Conservation (phyloP, 1,140 invertebrate genomes). For the Dufourea novaeangliae region DNA sequence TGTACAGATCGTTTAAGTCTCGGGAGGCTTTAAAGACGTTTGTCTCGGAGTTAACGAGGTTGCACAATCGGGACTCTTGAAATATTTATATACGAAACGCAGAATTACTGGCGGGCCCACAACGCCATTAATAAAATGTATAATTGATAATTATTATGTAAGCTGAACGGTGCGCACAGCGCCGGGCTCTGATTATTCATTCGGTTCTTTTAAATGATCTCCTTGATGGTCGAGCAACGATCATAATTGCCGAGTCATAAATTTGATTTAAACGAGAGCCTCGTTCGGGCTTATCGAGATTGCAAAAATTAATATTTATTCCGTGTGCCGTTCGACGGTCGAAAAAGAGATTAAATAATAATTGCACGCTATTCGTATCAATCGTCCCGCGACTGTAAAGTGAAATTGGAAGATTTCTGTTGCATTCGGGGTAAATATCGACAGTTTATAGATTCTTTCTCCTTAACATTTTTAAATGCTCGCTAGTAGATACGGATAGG, state of each 20-base stretch:
- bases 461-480: too few relatives aligned
- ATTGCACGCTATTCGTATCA: background rate
- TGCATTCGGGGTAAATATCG: too few relatives aligned
- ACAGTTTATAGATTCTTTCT: too few relatives aligned
- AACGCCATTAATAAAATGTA: conserved; percentile 21
- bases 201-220: background rate
- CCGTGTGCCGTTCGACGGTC: too few relatives aligned
- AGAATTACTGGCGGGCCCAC: background rate
- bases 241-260: conserved; percentile 14
- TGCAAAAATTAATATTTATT: background rate
- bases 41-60: conserved; percentile 14
- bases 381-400: background rate
- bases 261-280: conserved; percentile 6
- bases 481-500: too few relatives aligned
- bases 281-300: background rate
- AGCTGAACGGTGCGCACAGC: background rate
- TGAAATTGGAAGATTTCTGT: too few relatives aligned
- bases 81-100: too few relatives aligned
- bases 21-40: background rate
- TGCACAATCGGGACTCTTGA: conserved; percentile 5
- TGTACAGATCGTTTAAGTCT: background rate
- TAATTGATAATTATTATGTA: conserved; percentile 22
- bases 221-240: background rate
- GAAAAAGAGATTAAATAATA: background rate
- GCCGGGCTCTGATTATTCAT: conserved; percentile 15